phyloP scores from a whole-genome alignment of 2,797 vertebrate genomes.

The Helicolenus hilgendorfi region DNA sequence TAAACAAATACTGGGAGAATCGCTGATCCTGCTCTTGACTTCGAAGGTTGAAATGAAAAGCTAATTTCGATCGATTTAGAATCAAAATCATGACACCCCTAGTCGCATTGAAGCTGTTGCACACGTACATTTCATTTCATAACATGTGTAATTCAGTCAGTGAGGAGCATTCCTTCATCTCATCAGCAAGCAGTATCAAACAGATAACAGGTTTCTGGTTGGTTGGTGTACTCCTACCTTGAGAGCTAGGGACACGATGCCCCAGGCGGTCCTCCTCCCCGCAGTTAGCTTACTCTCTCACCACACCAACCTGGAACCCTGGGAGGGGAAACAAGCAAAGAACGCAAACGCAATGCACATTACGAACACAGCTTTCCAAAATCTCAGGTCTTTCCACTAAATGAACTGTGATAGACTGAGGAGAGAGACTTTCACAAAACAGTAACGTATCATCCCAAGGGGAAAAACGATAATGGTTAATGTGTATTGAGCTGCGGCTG shows the following conservation, averaged over 20 bases:
- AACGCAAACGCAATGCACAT: constrained; percentile 5
- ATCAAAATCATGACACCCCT: too few relatives aligned
- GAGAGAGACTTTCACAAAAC: neutral
- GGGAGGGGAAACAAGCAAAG: neutral
- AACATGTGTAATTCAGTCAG: neutral
- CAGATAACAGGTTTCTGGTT: neutral
- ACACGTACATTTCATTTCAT: neutral
- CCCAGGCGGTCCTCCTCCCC: constrained; percentile 84
- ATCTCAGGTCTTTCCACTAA: neutral
- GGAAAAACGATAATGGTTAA: constrained; percentile 9
- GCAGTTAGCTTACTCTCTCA: constrained; percentile 82
- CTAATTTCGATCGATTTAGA: too few relatives aligned
- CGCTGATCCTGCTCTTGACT: too few relatives aligned
- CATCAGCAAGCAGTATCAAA: neutral
- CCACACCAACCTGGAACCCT: constrained; percentile 91
- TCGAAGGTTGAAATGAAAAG: too few relatives aligned
- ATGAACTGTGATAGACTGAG: neutral
- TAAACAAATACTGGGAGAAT: too few relatives aligned
- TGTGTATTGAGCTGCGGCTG: neutral
- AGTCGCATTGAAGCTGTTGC: neutral
- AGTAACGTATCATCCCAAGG: neutral
- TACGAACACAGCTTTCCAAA: neutral
- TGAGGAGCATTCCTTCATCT: neutral
- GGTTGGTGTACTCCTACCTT: constrained; percentile 75
- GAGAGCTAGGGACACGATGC: constrained; percentile 79